Evolutionary conservation across 2,888 invertebrate species (phyloP).

Genomic region (Caenorhabditis sp.): DNA sequence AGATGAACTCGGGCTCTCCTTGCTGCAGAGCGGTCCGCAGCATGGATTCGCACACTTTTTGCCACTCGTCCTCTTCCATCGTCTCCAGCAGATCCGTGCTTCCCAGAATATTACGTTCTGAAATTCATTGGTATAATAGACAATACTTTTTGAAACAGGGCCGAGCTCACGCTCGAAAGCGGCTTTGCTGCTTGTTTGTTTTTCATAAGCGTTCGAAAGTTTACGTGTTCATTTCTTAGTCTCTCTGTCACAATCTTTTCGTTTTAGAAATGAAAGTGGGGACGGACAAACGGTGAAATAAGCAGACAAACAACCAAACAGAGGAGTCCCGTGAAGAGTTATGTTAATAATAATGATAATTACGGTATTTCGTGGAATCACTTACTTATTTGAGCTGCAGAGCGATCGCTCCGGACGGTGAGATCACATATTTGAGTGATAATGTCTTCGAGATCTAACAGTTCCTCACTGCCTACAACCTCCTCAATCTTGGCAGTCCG

Average conservation of each 20-base stretch:
- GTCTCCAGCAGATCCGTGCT: slow-evolving; percentile 43
- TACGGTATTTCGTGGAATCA: slow-evolving; percentile 5
- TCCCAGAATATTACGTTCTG: slow-evolving; percentile 58
- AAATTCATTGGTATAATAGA: slow-evolving; percentile 3
- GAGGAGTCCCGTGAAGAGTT: too few relatives aligned
- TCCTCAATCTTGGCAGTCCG: not conserved
- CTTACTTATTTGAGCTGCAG: slow-evolving; percentile 62
- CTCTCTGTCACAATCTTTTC: too few relatives aligned
- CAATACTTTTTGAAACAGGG: not conserved
- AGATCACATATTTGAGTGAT: slow-evolving; percentile 60
- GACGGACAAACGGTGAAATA: too few relatives aligned
- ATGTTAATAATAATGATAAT: not conserved
- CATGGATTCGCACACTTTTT: slow-evolving; percentile 46
- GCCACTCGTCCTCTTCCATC: slow-evolving; percentile 64
- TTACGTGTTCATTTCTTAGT: too few relatives aligned
- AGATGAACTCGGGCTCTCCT: slow-evolving; percentile 62
- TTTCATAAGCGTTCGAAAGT: not conserved
- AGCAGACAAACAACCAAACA: too few relatives aligned
- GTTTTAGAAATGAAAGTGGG: too few relatives aligned
- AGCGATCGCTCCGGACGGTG: slow-evolving; percentile 52
- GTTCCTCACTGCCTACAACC: slow-evolving; percentile 13
- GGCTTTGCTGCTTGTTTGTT: too few relatives aligned
- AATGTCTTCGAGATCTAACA: slow-evolving; percentile 58
- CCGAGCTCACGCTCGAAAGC: too few relatives aligned
- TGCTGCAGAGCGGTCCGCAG: slow-evolving; percentile 50